These are phyloP conservation scores for Zoanthus sociatus DNA, from an alignment of 92 coral and sea anemone species.

Conservation along the genomic window DNA sequence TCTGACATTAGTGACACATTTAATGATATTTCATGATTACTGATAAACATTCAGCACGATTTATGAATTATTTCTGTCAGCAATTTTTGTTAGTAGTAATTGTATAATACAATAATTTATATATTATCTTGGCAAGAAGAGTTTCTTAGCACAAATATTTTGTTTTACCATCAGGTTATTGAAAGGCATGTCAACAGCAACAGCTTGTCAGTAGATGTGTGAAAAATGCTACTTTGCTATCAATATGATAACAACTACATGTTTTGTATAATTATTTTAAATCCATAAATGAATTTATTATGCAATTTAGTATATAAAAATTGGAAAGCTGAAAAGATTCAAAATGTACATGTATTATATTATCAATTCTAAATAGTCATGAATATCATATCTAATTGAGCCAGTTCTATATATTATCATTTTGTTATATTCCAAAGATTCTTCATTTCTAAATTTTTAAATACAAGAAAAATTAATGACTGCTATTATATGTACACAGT, in stretches of 20 bases:
- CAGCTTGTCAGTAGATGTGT: conserved; percentile 23
- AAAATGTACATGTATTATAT: background rate
- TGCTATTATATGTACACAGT: background rate
- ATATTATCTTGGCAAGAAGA: too few relatives aligned
- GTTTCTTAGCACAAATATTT: background rate
- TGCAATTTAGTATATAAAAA: background rate
- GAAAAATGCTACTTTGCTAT: background rate
- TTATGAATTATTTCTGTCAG: too few relatives aligned
- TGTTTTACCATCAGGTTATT: background rate
- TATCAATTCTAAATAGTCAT: background rate
- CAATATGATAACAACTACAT: background rate
- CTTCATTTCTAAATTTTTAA: background rate
- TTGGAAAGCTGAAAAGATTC: background rate
- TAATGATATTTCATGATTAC: too few relatives aligned
- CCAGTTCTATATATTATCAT: background rate
- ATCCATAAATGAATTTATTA: background rate
- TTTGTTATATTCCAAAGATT: background rate
- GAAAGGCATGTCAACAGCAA: conserved; percentile 18
- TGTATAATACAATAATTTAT: too few relatives aligned
- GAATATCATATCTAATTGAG: background rate
- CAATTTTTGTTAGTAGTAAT: too few relatives aligned
- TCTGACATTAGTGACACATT: too few relatives aligned
- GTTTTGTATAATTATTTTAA: conserved; percentile 2
- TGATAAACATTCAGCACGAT: too few relatives aligned
- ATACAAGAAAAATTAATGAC: background rate